Conservation (phyloP, 2,888 invertebrate species). For the Diaperis boleti region DNA sequence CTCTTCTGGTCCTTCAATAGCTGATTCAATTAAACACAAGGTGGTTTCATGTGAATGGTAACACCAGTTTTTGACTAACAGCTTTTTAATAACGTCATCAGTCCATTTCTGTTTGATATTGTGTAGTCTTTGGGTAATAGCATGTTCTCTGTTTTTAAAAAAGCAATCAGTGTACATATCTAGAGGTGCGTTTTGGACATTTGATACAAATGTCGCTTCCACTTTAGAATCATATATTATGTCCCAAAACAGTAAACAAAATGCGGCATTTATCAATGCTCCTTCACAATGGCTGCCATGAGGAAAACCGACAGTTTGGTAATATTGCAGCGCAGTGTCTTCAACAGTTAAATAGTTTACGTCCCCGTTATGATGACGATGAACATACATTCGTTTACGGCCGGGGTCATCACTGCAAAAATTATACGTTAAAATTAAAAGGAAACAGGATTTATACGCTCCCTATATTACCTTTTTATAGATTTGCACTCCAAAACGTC, state of each 20-base stretch:
- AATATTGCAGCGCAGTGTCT: conserved; percentile 69
- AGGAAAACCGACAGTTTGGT: conserved; percentile 66
- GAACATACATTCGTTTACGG: conserved; percentile 58
- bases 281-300: conserved; percentile 66
- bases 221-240: conserved; percentile 74
- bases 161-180: conserved; percentile 79
- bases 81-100: conserved; percentile 62
- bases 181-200: conserved; percentile 77
- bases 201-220: conserved; percentile 72
- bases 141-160: conserved; percentile 72
- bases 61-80: conserved; percentile 64
- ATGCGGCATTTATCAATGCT: conserved; percentile 53
- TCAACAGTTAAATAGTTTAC: conserved; percentile 69
- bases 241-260: conserved; percentile 78
- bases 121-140: conserved; percentile 71
- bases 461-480: conserved; percentile 12
- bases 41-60: conserved; percentile 58
- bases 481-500: conserved; percentile 4
- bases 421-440: conserved; percentile 6
- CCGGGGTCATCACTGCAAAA: conserved; percentile 55
- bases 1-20: conserved; percentile 54
- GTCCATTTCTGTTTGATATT: conserved; percentile 63
- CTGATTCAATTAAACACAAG: conserved; percentile 43
- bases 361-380: conserved; percentile 54
- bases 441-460: no score